A percentile compares a stretch with the other conserved stretches of the same genome.
phyloP scores from a whole-genome alignment of 2,888 invertebrate species.

The Tetropium fuscum region DNA sequence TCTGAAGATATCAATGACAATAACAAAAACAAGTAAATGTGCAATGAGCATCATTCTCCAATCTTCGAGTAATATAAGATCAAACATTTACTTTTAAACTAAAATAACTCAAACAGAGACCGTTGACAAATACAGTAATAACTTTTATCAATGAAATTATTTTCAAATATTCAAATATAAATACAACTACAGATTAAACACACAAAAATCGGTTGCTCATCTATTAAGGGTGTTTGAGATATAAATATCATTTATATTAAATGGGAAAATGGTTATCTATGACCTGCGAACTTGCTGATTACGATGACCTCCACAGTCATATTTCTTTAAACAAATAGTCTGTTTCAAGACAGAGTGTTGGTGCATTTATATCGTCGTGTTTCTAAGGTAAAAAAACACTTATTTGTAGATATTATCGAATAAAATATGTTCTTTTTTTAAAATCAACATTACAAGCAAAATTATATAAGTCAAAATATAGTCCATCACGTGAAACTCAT shows the following conservation, averaged over 20 bases:
- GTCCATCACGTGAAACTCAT: no score
- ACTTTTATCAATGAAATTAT: slow-evolving; percentile 5
- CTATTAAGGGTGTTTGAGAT: slow-evolving; percentile 11
- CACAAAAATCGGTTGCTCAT: slow-evolving; percentile 5
- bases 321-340: slow-evolving; percentile 42
- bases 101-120: neutral
- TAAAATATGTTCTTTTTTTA: neutral
- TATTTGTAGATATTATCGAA: neutral
- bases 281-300: slow-evolving; percentile 53
- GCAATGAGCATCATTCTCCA: no score
- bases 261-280: slow-evolving; percentile 43
- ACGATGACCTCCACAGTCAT: slow-evolving; percentile 54
- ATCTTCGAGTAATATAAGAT: neutral
- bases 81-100: slow-evolving; percentile 10
- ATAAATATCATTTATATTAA: slow-evolving; percentile 9
- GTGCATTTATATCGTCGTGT: slow-evolving; percentile 23
- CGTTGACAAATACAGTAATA: neutral
- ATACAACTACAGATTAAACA: neutral
- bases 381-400: slow-evolving; percentile 23
- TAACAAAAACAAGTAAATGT: neutral
- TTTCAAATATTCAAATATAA: slow-evolving; percentile 5
- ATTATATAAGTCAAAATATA: no score
- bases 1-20: neutral
- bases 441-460: no score
- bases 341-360: slow-evolving; percentile 30